Evolutionary conservation across 2,113 vertebrate species (phyloP), one percentile per base, ranked within the genome.

Genomic region (Oncorhynchus masou): DNA sequence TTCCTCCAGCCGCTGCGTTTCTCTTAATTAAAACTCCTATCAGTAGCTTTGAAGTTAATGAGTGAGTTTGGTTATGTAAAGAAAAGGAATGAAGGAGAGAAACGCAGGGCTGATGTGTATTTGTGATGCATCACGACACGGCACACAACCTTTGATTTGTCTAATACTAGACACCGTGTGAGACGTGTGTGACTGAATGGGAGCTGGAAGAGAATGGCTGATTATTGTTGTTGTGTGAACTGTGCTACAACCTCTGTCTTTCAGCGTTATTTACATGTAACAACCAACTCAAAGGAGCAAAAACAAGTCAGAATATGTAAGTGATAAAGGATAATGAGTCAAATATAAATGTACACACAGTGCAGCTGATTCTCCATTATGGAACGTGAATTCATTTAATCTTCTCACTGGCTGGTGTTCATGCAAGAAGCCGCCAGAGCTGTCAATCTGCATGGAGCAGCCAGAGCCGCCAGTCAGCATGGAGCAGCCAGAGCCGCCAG

Each of bases 11-110:
- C 65, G 84, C 86, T 85, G 87, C 87, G 89, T 92, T 94, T 89
- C 89, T 93, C 91, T 94, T 94, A 94, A 94, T 94, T 94, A 94
- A 94, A 94, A 94, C 89, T 92, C 90, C 89, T 93, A 94, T 94
- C 93, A 92, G 89, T 90, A 88, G 89, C 93, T 94, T 94, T 94
- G 93, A 94, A 94, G 93, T 93, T 92, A 94, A 94, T 91, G 92
- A 94, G 88, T 91, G 90, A 85, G 88, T 92, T 93, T 92, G 91
- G 90, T 92, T 92, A 82, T 84, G 81, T 83, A 88, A 81, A 82
- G 88, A 79, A 78, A 34, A 54, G 66, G 24, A 71, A 54, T 22
- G 22, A 57, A 15, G 81, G 34, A 16, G 19, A 29, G 89, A 91
- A 89, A 91, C 83, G 89, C 84, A 86, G 83, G 60, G 49, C 79